Percentiles rank a stretch among this genome's conserved stretches.
Evolutionary conservation across 2,113 vertebrate genomes (phyloP).

Genomic region (Stictonetta naevosa): DNA sequence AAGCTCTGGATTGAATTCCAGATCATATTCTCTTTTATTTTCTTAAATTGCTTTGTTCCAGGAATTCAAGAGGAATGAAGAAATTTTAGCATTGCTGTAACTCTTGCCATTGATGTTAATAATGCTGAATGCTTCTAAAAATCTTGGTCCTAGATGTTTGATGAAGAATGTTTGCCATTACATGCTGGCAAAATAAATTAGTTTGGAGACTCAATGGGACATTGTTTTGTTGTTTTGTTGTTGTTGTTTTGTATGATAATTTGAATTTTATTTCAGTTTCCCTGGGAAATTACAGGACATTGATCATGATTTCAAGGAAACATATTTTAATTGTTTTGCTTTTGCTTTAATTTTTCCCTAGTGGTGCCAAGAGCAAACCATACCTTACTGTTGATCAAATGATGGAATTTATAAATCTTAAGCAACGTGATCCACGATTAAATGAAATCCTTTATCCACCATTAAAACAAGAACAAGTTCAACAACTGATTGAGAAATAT

Average conservation of each 20-base stretch:
- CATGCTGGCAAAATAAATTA: background rate
- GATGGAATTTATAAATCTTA: constrained; percentile 96
- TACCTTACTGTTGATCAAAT: constrained; percentile 95
- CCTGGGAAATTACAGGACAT: background rate
- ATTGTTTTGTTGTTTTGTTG: no score
- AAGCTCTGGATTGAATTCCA: background rate
- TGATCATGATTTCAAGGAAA: background rate
- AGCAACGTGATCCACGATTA: constrained; percentile 93
- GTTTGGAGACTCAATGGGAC: background rate
- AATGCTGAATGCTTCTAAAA: background rate
- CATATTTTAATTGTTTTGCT: background rate
- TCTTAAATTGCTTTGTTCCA: background rate
- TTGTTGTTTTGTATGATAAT: background rate
- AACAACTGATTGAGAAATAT: constrained; percentile 95
- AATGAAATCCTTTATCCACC: constrained; percentile 98
- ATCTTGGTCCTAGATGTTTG: background rate
- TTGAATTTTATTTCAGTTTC: background rate
- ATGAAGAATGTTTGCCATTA: background rate
- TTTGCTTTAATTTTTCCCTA: constrained; percentile 62
- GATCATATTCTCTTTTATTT: background rate
- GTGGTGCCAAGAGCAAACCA: constrained; percentile 91
- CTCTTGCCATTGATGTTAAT: background rate
- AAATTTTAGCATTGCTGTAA: background rate
- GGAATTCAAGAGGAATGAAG: background rate
- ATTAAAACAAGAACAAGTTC: constrained; percentile 95